These are phyloP conservation scores for Cistogaster globosa DNA, from an alignment of 2,888 invertebrate species.

Conservation along the genomic window DNA sequence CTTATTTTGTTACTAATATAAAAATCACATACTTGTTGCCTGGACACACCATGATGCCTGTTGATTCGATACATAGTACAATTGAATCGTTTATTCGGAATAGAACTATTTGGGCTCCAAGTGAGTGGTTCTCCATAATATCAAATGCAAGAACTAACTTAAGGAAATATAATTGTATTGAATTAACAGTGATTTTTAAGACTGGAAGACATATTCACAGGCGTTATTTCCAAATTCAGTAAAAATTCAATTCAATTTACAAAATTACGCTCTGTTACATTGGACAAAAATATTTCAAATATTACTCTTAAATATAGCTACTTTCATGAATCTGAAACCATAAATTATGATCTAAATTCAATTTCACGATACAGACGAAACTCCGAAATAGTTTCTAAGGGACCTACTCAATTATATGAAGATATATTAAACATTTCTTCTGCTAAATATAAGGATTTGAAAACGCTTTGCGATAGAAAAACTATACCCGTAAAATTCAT, in stretches of 20 bases:
- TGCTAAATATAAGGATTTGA: constrained; percentile 36
- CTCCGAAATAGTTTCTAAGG: constrained; percentile 50
- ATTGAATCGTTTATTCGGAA: constrained; percentile 50
- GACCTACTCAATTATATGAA: constrained; percentile 56
- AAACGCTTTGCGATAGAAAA: not conserved
- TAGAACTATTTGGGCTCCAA: constrained; percentile 52
- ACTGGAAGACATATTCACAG: constrained; percentile 58
- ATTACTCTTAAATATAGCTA: constrained; percentile 43
- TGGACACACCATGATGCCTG: constrained; percentile 33
- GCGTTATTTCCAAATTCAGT: constrained; percentile 46
- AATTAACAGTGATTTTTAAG: constrained; percentile 44
- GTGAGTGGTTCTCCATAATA: constrained; percentile 54
- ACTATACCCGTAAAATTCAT: too few relatives aligned
- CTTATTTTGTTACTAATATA: not conserved
- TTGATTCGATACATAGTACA: constrained; percentile 43
- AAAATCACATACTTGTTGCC: constrained; percentile 2
- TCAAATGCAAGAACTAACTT: constrained; percentile 43
- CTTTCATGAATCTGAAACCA: constrained; percentile 30
- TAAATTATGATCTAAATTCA: constrained; percentile 25
- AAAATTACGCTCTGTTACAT: constrained; percentile 7
- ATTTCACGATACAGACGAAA: constrained; percentile 38
- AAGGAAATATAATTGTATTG: constrained; percentile 41
- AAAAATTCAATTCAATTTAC: constrained; percentile 16
- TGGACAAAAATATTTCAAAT: constrained; percentile 34
- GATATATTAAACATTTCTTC: constrained; percentile 52